A percentile compares a stretch with the other conserved stretches of the same genome.
phyloP scores from a whole-genome alignment of 2,113 vertebrate species.

The Psophia crepitans region DNA sequence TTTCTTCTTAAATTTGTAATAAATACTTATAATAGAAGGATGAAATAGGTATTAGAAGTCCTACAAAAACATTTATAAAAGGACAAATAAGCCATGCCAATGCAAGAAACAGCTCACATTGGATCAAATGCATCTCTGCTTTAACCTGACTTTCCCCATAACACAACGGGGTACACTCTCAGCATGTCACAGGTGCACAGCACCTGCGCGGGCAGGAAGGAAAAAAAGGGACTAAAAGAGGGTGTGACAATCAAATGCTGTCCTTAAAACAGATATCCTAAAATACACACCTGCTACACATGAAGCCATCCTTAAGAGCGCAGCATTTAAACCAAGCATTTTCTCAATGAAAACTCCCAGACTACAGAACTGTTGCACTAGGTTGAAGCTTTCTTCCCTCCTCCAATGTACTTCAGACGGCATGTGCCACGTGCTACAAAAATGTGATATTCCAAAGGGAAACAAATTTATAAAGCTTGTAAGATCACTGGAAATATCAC shows the following conservation, averaged over 20 bases:
- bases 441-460: background rate
- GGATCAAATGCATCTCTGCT: constrained; percentile 55
- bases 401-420: rapidly evolving
- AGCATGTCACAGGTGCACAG: background rate
- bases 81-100: constrained; percentile 44
- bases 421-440: background rate
- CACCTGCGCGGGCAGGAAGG: constrained; percentile 27
- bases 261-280: background rate
- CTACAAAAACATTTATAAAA: constrained; percentile 65
- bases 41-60: constrained; percentile 53
- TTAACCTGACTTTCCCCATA: constrained; percentile 36
- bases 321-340: background rate
- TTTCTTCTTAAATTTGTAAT: constrained; percentile 62
- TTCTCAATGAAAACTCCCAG: background rate
- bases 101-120: constrained; percentile 33
- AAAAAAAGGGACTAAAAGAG: background rate
- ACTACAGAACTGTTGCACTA: background rate
- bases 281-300: background rate
- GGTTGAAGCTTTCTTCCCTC: background rate
- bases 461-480: background rate
- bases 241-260: background rate
- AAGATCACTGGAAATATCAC: background rate
- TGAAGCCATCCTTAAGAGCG: background rate
- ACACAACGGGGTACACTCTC: background rate
- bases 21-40: constrained; percentile 70